Evolutionary conservation across 2,888 invertebrate genomes (phyloP), one percentile per base, ranked within the genome.

Genomic region (Craniophora ligustri): DNA sequence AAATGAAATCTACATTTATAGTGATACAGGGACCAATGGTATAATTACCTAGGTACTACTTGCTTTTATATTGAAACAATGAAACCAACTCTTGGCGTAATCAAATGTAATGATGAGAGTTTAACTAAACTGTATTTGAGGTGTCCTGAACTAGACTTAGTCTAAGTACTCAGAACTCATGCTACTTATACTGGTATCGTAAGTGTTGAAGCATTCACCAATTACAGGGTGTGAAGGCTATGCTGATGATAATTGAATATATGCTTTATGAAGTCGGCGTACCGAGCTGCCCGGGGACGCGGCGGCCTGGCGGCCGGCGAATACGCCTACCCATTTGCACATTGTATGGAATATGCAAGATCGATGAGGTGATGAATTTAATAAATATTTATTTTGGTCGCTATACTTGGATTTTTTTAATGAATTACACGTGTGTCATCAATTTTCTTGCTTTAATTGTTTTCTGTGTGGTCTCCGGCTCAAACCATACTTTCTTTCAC

Each of bases 161-260:
- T 23, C n/a, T 4, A 7, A 23, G n/a, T 16, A 26, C 5, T 16
- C n/a, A 6, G 8, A 54, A 68, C 13, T 35, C 39, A 63, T 81
- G 70, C 75, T 56, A 48, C 54, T 66, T 49, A 45, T 67, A 78
- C 44, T 16, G 39, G 47, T 60, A 66, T 63, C 64, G 75, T 77
- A 76, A 83, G 83, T 85, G 85, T 78, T 81, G 86, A 85, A 79
- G 79, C 81, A 70, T 84, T 80, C 75, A 82, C 87, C 90, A 91
- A 91, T 91, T 91, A 90, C 86, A 71, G 77, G 69, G 85, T 85
- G 85, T 84, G 89, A 89, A 87, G 85, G 86, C 78, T 76, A 74
- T 74, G 65, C 71, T 62, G 77, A 76, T 83, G 83, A 87, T 90
- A 90, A 91, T 88, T 89, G 88, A 89, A 89, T 87, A 79, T 84